Base-by-base conservation (phyloP, 1,140 invertebrate species). In the Aphaenogaster floridana region DNA sequence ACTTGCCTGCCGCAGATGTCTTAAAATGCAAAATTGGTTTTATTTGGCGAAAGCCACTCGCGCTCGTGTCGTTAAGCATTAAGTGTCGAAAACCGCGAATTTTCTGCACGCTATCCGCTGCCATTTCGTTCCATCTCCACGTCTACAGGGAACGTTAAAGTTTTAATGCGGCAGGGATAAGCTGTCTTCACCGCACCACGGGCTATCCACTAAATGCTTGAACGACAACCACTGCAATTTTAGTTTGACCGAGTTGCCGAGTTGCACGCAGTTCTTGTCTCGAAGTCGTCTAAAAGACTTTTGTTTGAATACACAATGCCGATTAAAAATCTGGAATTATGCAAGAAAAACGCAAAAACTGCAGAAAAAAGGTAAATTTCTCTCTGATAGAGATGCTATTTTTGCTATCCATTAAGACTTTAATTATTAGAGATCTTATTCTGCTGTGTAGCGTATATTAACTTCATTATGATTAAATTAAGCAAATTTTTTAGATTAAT, bases 181-280 rank as follows among this genome's bases (percentile, higher is more conserved):
- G 88, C 90, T 59, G 74, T 64, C 83, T 69, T 81, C 77, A 69
- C 88, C 79, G 78, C 87, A 87, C 89, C 91, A 74, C 90, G 88
- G 86, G 89, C 89, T 85, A 93, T 92, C 90, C 90, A 87, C 91
- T 92, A 93, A 93, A 93, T 91, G 92, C 88, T 71, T 57, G 52
- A 91, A 92, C 89, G 88, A 91, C 89, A 87, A 89, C 88, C 91
- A 59, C 57, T 69, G 87, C 86, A 91, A 92, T 92, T 93, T 88
- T 87, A 89, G 86, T 92, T 91, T 91, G 90, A 68, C 90, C 92
- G 87, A 92, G 90, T 91, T 92, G 34, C 63, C 28, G 72, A 63
- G 63, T 61, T 81, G 86, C 80, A 61, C n/a, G 69, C 54, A 61
- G 71, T 61, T 84, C 42, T 76, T 76, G 69, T 76, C 69, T 21